Evolutionary conservation across 2,113 vertebrate genomes (phyloP).

Genomic region (Fulica atra): DNA sequence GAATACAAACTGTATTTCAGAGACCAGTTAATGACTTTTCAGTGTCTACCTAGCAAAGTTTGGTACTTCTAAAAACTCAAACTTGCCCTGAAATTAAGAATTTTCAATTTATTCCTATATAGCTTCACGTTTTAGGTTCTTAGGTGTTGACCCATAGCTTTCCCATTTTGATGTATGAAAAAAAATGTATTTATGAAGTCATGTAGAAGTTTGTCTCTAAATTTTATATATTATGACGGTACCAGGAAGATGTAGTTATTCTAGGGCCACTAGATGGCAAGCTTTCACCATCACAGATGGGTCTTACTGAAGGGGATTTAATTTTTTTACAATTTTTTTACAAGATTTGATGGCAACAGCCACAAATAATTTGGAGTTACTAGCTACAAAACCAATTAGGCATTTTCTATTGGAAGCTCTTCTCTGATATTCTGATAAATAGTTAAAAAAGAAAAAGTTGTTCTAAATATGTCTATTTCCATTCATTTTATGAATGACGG

Average conservation of each 20-base stretch:
- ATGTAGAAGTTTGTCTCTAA: neutral
- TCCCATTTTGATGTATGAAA: neutral
- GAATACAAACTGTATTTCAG: neutral
- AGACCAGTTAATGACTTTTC: neutral
- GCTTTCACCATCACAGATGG: neutral
- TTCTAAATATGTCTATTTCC: neutral
- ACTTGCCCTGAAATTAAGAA: neutral
- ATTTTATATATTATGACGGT: neutral
- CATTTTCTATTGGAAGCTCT: neutral
- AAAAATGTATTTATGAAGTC: neutral
- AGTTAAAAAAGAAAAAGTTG: rapidly evolving
- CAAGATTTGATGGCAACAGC: neutral
- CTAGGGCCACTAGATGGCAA: conserved; percentile 55
- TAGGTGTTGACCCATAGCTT: neutral
- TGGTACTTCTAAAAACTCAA: neutral
- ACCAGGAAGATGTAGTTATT: neutral
- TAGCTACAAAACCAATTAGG: neutral
- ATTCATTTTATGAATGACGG: neutral
- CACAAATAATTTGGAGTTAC: neutral
- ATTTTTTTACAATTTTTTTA: no score
- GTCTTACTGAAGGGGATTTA: neutral
- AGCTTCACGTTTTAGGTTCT: neutral
- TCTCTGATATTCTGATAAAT: neutral
- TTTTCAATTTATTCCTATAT: neutral
- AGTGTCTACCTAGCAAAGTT: neutral